Evolutionary conservation across 2,797 vertebrate species (phyloP).

Genomic region (Anisognathus igniventris): DNA sequence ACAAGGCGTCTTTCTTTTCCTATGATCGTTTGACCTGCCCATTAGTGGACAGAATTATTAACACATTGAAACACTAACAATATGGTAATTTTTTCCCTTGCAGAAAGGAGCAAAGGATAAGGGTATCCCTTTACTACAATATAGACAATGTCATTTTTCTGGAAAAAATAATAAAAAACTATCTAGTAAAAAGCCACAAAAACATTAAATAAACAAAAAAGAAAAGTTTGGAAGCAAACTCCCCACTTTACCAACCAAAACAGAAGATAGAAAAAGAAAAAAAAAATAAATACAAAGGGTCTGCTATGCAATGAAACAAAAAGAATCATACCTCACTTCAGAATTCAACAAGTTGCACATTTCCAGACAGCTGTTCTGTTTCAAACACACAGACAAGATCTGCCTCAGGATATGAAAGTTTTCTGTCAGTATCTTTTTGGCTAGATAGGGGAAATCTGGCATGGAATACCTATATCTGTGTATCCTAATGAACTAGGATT

Average conservation of each 20-base stretch:
- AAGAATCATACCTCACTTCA: neutral
- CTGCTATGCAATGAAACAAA: neutral
- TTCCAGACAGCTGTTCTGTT: constrained; percentile 19
- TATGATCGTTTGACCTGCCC: neutral
- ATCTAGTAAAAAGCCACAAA: neutral
- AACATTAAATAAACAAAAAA: neutral
- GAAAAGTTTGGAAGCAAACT: neutral
- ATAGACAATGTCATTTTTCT: neutral
- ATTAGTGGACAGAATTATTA: neutral
- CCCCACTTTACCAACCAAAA: neutral
- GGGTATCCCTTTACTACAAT: neutral
- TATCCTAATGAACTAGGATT: neutral
- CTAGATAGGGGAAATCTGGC: neutral
- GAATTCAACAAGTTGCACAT: neutral
- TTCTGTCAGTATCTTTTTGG: neutral
- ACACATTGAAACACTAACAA: neutral
- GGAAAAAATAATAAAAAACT: neutral
- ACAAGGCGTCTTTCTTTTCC: neutral
- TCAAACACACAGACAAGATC: constrained; percentile 14
- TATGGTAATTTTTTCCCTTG: neutral
- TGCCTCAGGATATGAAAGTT: neutral
- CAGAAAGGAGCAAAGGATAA: neutral
- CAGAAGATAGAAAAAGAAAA: neutral
- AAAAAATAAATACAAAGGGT: neutral
- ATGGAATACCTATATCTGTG: neutral